Evolutionary conservation across 1,140 invertebrate species (phyloP), one percentile per base, ranked within the genome.

Genomic region (Caenorhabditis tropicalis): DNA sequence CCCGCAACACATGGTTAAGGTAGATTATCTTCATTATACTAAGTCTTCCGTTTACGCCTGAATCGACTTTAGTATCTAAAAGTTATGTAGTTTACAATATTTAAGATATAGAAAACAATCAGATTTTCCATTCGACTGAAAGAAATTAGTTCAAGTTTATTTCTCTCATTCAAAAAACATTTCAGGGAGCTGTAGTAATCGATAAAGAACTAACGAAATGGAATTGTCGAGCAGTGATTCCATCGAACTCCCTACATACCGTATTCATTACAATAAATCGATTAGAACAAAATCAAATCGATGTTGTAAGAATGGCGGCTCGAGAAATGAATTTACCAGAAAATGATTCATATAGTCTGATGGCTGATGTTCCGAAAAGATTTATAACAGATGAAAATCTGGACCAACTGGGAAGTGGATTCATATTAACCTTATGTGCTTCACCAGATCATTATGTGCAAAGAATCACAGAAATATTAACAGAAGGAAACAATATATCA

Each of bases 311-410:
- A 51, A 43, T 81, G 39, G 53, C 85, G 5, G 79, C 85, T 43
- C 74, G 80, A n/a, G 70, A 65, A 70, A 53, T 88, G 46, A 85
- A 84, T 19, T n/a, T 88, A 7, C 53, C 82, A 39, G 82, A 83
- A 27, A 21, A 31, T 16, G 65, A 82, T 51, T 43, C 65, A 6
- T 89, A 89, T 24, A 87, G 51, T n/a, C 43, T 89, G 24, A 88
- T 89, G 74, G 88, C 88, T 65, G 88, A 88, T n/a, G 87, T 82
- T n/a, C 51, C 29, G 27, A 46, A 80, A 27, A 15, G 36, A 9
- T 89, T 89, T 82, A 81, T 89, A 15, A 88, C 87, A 27, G 83
- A 89, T 24, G 82, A 89, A 46, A 88, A 89, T 65, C 74, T 85
- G 58, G 24, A 84, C 70, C 70, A 48, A n/a, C 31, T 89, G 36